These are phyloP conservation scores for Phengaris alcon DNA, from an alignment of 2,888 invertebrate genomes.

Conservation along the genomic window DNA sequence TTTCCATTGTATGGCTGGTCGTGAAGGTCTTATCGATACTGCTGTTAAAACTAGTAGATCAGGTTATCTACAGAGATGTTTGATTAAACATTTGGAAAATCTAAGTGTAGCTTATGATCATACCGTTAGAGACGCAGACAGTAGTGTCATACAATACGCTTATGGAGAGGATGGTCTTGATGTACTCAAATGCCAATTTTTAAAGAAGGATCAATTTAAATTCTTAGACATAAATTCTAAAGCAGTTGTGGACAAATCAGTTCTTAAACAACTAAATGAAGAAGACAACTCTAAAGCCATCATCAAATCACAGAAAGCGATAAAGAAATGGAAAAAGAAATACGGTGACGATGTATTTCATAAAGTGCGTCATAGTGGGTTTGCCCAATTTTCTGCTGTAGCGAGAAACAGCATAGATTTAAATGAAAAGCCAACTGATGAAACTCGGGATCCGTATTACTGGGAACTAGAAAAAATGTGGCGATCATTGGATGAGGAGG, in stretches of 20 bases:
- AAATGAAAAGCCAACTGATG: slow-evolving; percentile 66
- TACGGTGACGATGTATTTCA: slow-evolving; percentile 63
- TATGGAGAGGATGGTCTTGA: slow-evolving; percentile 98
- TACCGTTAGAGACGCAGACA: slow-evolving; percentile 97
- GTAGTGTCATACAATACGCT: slow-evolving; percentile 93
- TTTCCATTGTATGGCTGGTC: slow-evolving; percentile 99
- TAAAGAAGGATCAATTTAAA: slow-evolving; percentile 85
- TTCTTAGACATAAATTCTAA: slow-evolving; percentile 91
- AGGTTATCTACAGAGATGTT: slow-evolving; percentile 97
- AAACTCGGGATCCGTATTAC: slow-evolving; percentile 80
- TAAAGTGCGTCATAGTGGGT: slow-evolving; percentile 76
- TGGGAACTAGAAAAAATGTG: slow-evolving; percentile 83
- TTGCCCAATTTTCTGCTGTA: slow-evolving; percentile 80
- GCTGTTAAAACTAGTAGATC: slow-evolving; percentile 99
- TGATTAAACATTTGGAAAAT: slow-evolving; percentile 98
- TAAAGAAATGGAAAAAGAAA: slow-evolving; percentile 82
- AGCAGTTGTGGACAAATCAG: slow-evolving; percentile 80
- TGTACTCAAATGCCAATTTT: slow-evolving; percentile 90
- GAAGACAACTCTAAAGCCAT: slow-evolving; percentile 73
- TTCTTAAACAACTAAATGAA: slow-evolving; percentile 80
- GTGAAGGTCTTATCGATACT: slow-evolving; percentile 99
- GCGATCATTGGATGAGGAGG: slow-evolving; percentile 80
- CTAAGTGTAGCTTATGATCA: slow-evolving; percentile 94
- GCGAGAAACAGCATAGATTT: slow-evolving; percentile 69
- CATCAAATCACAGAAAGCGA: slow-evolving; percentile 77